Conservation (phyloP, 2,888 invertebrate genomes). For the Abrostola triplasia region DNA sequence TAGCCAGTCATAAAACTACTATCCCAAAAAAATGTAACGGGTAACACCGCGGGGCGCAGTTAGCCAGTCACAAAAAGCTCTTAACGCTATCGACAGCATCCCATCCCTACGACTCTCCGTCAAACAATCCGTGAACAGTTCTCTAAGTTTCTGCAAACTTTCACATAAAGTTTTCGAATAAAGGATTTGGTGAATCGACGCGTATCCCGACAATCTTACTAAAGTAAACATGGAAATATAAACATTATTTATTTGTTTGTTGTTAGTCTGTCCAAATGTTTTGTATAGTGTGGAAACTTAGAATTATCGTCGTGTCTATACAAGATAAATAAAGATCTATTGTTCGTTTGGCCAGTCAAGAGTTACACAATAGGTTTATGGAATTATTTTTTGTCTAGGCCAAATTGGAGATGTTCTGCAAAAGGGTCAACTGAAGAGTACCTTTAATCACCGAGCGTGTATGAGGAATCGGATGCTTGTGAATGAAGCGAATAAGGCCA, state of each 20-base stretch:
- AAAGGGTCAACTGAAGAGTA: too few species aligned
- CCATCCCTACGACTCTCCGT: slow-evolving; percentile 34
- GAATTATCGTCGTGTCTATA: not conserved
- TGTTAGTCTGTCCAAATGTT: slow-evolving; percentile 17
- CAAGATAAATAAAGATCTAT: not conserved
- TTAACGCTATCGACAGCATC: slow-evolving; percentile 37
- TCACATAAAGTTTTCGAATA: slow-evolving; percentile 47
- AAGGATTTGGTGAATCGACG: slow-evolving; percentile 46
- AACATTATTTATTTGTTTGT: slow-evolving; percentile 41
- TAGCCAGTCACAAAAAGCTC: slow-evolving; percentile 13
- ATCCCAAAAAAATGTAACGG: too few species aligned
- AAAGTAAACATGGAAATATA: slow-evolving; percentile 33
- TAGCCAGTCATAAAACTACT: too few species aligned
- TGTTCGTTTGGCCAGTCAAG: not conserved
- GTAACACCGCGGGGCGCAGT: too few species aligned
- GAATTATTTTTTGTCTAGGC: too few species aligned
- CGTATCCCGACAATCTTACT: slow-evolving; percentile 31
- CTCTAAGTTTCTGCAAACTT: slow-evolving; percentile 42
- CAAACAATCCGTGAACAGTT: slow-evolving; percentile 43
- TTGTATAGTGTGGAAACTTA: slow-evolving; percentile 5
- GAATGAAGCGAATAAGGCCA: too few species aligned
- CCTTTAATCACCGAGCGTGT: too few species aligned
- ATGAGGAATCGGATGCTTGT: too few species aligned
- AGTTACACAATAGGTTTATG: too few species aligned
- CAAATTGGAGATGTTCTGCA: too few species aligned